A percentile compares a stretch with the other conserved stretches of the same genome.
These are phyloP conservation scores for Crocuta crocuta DNA, from an alignment of 2,113 vertebrate genomes.

Conservation along the genomic window DNA sequence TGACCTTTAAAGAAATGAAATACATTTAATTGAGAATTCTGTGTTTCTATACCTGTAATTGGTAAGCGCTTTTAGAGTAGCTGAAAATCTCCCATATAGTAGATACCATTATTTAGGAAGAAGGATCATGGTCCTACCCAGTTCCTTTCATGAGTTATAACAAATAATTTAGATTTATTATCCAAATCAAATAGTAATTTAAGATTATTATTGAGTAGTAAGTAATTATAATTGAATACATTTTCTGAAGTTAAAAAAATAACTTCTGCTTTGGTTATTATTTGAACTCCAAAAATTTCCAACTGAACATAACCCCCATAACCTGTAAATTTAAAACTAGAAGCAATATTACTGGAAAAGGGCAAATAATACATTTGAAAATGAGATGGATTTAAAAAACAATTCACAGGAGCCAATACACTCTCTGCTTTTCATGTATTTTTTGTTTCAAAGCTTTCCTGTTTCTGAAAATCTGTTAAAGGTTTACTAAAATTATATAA, in stretches of 20 bases:
- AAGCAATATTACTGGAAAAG: background rate
- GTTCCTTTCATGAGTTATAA: background rate
- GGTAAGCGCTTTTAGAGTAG: background rate
- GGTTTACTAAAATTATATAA: constrained; percentile 28
- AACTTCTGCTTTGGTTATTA: background rate
- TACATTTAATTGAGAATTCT: background rate
- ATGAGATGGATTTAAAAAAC: background rate
- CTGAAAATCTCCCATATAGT: background rate
- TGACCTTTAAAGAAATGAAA: background rate
- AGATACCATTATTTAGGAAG: background rate
- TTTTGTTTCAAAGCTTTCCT: background rate
- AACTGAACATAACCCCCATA: background rate
- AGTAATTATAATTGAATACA: background rate
- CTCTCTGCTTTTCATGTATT: background rate
- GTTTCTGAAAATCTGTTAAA: background rate
- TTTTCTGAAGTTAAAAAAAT: background rate
- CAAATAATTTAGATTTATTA: background rate
- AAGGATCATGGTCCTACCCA: background rate
- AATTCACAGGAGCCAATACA: background rate
- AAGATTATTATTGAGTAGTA: background rate
- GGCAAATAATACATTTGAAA: background rate
- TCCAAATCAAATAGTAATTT: background rate
- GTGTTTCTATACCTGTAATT: background rate
- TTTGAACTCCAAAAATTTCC: background rate
- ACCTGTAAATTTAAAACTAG: background rate